Percentiles rank a stretch among this genome's conserved stretches.
phyloP scores from a whole-genome alignment of 2,888 invertebrate genomes.

The Chrysodeixis includens region DNA sequence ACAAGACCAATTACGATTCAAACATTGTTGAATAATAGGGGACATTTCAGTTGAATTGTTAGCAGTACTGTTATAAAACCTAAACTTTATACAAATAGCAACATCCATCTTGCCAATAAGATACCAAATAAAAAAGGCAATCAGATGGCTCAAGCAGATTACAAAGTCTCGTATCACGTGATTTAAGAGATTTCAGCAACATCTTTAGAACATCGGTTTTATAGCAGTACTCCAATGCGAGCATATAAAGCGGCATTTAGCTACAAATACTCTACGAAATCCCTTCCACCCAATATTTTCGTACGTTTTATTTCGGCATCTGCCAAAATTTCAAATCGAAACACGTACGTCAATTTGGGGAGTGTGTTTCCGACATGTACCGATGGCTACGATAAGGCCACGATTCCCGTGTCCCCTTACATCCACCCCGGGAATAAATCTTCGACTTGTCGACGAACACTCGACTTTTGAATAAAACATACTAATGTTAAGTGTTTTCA shows the following conservation, averaged over 20 bases:
- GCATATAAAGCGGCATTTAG: conserved; percentile 9
- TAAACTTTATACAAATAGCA: background rate
- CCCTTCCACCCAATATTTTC: conserved; percentile 14
- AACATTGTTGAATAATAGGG: too few relatives aligned
- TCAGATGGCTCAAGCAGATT: background rate
- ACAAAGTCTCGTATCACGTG: background rate
- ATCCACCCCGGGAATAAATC: conserved; percentile 47
- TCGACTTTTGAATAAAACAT: conserved; percentile 62
- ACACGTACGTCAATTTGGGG: conserved; percentile 44
- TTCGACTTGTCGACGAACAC: conserved; percentile 50
- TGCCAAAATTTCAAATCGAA: conserved; percentile 44
- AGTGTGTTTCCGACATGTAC: conserved; percentile 43
- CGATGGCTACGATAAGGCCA: conserved; percentile 45
- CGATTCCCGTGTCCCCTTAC: conserved; percentile 28
- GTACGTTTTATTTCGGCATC: conserved; percentile 17
- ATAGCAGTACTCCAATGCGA: conserved; percentile 2
- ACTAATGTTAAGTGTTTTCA: conserved; percentile 49
- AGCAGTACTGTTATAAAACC: background rate
- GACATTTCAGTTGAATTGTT: background rate
- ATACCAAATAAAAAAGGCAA: background rate
- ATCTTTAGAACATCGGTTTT: background rate
- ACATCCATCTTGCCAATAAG: background rate
- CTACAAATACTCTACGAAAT: conserved; percentile 18
- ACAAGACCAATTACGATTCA: too few relatives aligned
- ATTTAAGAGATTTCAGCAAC: background rate